Percentiles rank a stretch among this genome's conserved stretches.
Evolutionary conservation across 1,140 invertebrate species (phyloP).

Genomic region (Bombus waltoni): DNA sequence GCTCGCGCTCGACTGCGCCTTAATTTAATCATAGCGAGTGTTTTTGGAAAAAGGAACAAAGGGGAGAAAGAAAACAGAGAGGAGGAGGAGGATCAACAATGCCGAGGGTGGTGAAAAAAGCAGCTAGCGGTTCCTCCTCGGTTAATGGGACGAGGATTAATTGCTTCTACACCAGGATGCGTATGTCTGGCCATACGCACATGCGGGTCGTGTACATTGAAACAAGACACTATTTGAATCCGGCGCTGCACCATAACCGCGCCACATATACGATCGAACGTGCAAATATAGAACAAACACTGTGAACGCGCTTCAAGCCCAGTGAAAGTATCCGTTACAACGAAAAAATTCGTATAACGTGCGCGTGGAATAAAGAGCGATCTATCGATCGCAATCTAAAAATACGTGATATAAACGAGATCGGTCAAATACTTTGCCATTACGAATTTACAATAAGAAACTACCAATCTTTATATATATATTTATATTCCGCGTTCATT

Average conservation of each 20-base stretch:
- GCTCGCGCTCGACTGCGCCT: background rate
- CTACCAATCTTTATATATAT: background rate
- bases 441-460: background rate
- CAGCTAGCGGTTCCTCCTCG: constrained; percentile 35
- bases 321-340: constrained; percentile 10
- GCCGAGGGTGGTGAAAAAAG: constrained; percentile 14
- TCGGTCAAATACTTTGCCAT: background rate
- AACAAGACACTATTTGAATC: constrained; percentile 25
- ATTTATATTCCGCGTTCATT: background rate
- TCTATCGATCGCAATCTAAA: background rate
- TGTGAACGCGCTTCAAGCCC: background rate
- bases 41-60: background rate
- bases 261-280: constrained; percentile 7
- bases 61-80: background rate
- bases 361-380: background rate
- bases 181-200: constrained; percentile 16
- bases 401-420: background rate
- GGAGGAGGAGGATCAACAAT: background rate
- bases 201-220: constrained; percentile 42
- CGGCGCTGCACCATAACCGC: background rate
- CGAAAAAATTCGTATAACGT: background rate
- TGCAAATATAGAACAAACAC: constrained; percentile 23
- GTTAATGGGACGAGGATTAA: constrained; percentile 61
- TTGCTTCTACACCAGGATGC: constrained; percentile 39
- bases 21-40: constrained; percentile 28